A percentile compares a stretch with the other conserved stretches of the same genome.
phyloP scores from a whole-genome alignment of 2,113 vertebrate species.

The Typhlomys cinereus region DNA sequence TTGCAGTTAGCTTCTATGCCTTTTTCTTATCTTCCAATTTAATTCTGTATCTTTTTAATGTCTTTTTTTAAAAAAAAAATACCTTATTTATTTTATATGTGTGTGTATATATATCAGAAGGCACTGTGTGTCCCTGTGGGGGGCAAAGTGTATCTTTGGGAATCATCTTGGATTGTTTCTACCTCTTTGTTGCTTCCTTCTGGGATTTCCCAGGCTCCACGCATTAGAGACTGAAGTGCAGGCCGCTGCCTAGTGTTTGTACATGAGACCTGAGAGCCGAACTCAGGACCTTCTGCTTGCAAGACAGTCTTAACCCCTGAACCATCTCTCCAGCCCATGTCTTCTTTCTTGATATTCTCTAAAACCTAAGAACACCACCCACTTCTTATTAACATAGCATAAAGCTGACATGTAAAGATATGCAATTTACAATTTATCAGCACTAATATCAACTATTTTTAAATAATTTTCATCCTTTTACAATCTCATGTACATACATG shows the following conservation, averaged over 20 bases:
- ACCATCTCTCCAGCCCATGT: not conserved
- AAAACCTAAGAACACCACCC: slow-evolving; percentile 27
- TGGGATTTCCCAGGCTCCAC: too few species aligned
- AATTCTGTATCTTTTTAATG: not conserved
- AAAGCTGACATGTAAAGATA: not conserved
- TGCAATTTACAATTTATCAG: slow-evolving; percentile 1
- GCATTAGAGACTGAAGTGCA: not conserved
- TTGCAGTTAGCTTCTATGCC: not conserved
- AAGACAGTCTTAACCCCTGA: not conserved
- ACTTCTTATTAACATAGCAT: not conserved
- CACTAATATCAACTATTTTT: not conserved
- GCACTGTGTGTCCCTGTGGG: not conserved
- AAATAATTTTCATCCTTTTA: too few species aligned
- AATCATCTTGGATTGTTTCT: too few species aligned
- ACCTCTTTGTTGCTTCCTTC: too few species aligned
- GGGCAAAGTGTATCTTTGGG: not conserved
- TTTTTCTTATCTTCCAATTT: not conserved
- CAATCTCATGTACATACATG: too few species aligned
- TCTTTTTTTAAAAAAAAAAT: too few species aligned
- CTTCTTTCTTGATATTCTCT: slow-evolving; percentile 29
- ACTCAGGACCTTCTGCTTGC: too few species aligned
- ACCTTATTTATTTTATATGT: not conserved
- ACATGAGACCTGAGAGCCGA: not conserved
- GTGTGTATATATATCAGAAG: not conserved
- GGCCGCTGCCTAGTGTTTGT: too few species aligned